Percentiles rank a stretch among this genome's conserved stretches.
Evolutionary conservation across 2,113 vertebrate species (phyloP).

Genomic region (Notothenia coriiceps): DNA sequence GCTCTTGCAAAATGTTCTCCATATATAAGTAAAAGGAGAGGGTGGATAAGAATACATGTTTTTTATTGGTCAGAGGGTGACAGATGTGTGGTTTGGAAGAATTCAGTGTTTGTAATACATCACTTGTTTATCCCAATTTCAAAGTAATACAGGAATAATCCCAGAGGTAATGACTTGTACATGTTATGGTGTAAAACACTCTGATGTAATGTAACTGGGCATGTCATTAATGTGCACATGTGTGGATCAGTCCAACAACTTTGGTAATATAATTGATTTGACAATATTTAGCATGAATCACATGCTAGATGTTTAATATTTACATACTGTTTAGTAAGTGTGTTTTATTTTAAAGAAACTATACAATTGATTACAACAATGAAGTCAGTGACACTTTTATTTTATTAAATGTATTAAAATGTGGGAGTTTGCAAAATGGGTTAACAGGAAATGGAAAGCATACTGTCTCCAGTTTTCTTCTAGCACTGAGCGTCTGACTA

Average conservation of each 20-base stretch:
- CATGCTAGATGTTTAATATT: too few species aligned
- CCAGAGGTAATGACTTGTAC: neutral
- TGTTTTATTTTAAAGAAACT: too few species aligned
- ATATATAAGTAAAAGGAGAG: neutral
- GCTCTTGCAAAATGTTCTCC: neutral
- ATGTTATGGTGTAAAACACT: neutral
- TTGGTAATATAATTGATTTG: too few species aligned
- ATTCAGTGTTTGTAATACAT: neutral
- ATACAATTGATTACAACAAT: too few species aligned
- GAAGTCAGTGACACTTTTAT: neutral
- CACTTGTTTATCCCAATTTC: neutral
- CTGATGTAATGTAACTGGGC: neutral
- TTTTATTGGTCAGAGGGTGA: neutral
- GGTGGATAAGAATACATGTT: neutral
- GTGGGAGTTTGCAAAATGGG: neutral
- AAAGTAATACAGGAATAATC: neutral
- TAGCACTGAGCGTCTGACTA: neutral
- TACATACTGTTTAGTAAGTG: too few species aligned
- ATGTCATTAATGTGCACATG: neutral
- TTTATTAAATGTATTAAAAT: neutral
- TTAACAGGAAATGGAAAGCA: neutral
- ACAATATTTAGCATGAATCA: too few species aligned
- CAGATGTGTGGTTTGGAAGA: neutral
- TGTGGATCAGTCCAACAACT: too few species aligned
- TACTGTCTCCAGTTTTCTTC: neutral